These are phyloP conservation scores for Hassar affinis DNA, from an alignment of 2,113 vertebrate genomes.

Conservation along the genomic window DNA sequence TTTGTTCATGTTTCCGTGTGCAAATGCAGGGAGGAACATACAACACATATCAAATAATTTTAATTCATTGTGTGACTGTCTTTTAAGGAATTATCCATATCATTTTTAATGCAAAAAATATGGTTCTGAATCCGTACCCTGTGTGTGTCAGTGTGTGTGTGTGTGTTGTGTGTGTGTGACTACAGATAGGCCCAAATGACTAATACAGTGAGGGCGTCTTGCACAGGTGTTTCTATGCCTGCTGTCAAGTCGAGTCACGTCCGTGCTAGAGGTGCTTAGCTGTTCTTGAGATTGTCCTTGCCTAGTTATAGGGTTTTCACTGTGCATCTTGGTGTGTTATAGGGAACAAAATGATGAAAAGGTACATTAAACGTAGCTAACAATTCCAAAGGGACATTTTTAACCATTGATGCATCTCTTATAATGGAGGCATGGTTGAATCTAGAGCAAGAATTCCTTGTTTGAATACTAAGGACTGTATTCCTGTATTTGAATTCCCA, in stretches of 20 bases:
- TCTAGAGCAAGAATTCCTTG: background rate
- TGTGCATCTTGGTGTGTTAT: background rate
- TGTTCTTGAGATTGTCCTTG: constrained; percentile 28
- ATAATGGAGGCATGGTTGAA: background rate
- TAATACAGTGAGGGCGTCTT: constrained; percentile 41
- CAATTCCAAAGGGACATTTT: background rate
- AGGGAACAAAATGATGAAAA: background rate
- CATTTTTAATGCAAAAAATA: background rate
- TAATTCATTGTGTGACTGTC: background rate
- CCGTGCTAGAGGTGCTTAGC: constrained; percentile 44
- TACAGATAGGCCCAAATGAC: constrained; percentile 2
- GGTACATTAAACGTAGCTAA: background rate
- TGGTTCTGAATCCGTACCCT: background rate
- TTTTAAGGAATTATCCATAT: background rate
- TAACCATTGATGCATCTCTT: background rate
- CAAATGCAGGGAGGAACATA: constrained; percentile 32
- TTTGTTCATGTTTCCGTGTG: constrained; percentile 46
- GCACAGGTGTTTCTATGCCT: constrained; percentile 47
- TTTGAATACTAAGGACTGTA: background rate
- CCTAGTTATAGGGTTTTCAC: background rate
- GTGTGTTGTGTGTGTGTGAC: constrained; percentile 32
- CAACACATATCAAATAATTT: background rate
- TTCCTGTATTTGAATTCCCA: too few relatives aligned
- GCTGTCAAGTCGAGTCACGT: constrained; percentile 63
- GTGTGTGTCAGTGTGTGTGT: background rate